phyloP scores from a whole-genome alignment of 2,888 invertebrate genomes.

The Polyommatus iphigenia region DNA sequence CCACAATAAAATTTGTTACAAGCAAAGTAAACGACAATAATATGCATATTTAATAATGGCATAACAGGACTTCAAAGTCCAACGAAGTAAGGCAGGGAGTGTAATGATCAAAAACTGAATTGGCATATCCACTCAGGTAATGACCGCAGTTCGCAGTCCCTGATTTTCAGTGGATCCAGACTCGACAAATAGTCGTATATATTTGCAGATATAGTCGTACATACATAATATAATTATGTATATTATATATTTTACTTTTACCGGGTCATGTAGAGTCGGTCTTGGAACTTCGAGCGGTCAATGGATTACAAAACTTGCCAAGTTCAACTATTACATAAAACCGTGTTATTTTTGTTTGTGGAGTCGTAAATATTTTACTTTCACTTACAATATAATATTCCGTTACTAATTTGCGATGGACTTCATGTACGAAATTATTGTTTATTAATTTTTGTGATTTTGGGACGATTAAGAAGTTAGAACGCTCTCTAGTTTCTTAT shows the following conservation, averaged over 20 bases:
- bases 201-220: no score
- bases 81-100: no score
- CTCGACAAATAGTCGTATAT: no score
- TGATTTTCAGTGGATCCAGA: no score
- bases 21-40: no score
- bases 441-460: not conserved
- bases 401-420: not conserved
- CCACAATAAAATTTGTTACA: no score
- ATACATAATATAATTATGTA: no score
- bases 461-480: not conserved
- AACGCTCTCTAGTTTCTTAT: not conserved
- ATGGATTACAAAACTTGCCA: not conserved
- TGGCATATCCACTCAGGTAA: no score
- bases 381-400: not conserved
- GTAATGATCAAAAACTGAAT: no score
- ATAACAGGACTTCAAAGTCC: no score
- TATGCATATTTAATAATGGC: no score
- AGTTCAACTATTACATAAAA: slow-evolving; percentile 2
- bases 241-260: not conserved
- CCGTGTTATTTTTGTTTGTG: not conserved
- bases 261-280: not conserved
- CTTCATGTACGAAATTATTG: not conserved
- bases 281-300: not conserved
- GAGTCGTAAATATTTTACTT: not conserved
- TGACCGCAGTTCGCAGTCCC: no score